Evolutionary conservation across 2,888 invertebrate species (phyloP).

Genomic region (Perithous albicinctus): DNA sequence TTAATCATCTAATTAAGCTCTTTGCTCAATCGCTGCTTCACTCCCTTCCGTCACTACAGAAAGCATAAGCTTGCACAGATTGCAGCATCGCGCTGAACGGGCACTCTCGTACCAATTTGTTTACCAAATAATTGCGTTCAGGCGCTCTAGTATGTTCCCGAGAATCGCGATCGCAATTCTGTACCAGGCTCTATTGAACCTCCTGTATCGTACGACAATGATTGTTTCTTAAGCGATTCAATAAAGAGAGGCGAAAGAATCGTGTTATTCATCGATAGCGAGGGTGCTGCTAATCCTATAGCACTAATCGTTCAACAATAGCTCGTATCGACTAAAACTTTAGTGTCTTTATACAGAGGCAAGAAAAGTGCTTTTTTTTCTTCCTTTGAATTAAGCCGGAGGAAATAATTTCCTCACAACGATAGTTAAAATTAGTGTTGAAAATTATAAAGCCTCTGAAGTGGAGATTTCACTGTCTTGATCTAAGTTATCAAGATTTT

Average conservation of each 20-base stretch:
- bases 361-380: conserved; percentile 18
- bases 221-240: conserved; percentile 58
- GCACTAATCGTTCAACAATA: conserved; percentile 53
- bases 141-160: conserved; percentile 57
- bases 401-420: neutral
- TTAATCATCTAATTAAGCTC: conserved; percentile 82
- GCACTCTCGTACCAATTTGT: conserved; percentile 69
- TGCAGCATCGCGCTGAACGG: conserved; percentile 58
- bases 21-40: conserved; percentile 69
- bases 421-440: neutral
- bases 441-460: neutral
- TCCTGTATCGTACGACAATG: conserved; percentile 53
- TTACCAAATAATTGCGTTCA: conserved; percentile 72
- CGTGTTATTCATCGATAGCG: conserved; percentile 61
- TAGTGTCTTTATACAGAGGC: conserved; percentile 47
- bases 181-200: conserved; percentile 57
- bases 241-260: conserved; percentile 40
- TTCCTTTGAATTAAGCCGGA: conserved; percentile 1
- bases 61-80: conserved; percentile 26
- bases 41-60: conserved; percentile 10
- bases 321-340: conserved; percentile 49
- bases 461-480: neutral
- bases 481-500: neutral
- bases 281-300: conserved; percentile 34
- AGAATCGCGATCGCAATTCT: conserved; percentile 63